These are phyloP conservation scores for Hyla sarda DNA, from an alignment of 2,113 vertebrate species.

Conservation along the genomic window DNA sequence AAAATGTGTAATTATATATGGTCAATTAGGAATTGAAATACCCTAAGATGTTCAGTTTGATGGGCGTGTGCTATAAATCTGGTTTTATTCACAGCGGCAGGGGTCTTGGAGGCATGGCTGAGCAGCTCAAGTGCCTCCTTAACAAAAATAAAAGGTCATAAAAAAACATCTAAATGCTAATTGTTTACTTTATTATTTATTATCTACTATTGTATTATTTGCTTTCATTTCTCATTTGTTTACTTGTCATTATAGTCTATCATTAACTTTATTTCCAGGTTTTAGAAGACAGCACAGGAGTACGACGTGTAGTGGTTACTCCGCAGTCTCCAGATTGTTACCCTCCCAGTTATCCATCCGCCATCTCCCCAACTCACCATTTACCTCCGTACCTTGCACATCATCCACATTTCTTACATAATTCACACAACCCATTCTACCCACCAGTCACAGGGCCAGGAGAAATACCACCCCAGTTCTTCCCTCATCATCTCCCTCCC, in stretches of 20 bases:
- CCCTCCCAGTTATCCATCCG: slow-evolving; percentile 92
- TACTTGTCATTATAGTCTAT: background rate
- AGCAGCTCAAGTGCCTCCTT: too few species aligned
- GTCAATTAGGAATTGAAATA: too few species aligned
- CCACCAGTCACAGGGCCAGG: slow-evolving; percentile 92
- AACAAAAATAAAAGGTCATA: too few species aligned
- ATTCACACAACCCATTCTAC: slow-evolving; percentile 92
- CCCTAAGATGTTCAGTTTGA: too few species aligned
- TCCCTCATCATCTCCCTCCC: slow-evolving; percentile 91
- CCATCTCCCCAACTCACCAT: slow-evolving; percentile 94
- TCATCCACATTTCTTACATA: slow-evolving; percentile 93
- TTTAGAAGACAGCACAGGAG: slow-evolving; percentile 94
- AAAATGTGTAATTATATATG: too few species aligned
- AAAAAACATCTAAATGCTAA: too few species aligned
- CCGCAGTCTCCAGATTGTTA: slow-evolving; percentile 97
- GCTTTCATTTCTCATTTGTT: background rate
- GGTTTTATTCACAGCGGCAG: too few species aligned
- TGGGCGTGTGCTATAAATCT: too few species aligned
- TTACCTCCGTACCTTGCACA: slow-evolving; percentile 90
- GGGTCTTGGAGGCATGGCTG: too few species aligned
- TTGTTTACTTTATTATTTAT: too few species aligned
- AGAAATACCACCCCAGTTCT: slow-evolving; percentile 91
- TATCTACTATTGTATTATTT: too few species aligned
- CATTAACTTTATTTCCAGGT: slow-evolving; percentile 76
- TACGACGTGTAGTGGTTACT: slow-evolving; percentile 94